phyloP scores from a whole-genome alignment of 2,888 invertebrate species.

The Phragmatobia fuliginosa region DNA sequence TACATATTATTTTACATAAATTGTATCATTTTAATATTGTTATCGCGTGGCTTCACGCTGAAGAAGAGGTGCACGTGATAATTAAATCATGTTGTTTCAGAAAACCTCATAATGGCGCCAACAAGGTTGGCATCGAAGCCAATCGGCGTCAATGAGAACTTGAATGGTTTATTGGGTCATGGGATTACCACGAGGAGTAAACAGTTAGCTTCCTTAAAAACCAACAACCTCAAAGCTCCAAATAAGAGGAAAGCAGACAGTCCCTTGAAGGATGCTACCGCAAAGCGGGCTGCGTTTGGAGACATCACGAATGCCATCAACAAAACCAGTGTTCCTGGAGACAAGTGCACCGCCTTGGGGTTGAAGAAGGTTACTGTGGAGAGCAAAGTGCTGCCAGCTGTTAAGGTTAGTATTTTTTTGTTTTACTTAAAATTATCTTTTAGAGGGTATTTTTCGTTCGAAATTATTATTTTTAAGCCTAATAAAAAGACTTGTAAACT shows the following conservation, averaged over 20 bases:
- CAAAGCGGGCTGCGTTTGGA: conserved; percentile 94
- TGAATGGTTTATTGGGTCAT: conserved; percentile 78
- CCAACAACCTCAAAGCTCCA: conserved; percentile 81
- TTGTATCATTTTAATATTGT: conserved; percentile 24
- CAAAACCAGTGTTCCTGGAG: conserved; percentile 72
- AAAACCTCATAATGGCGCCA: conserved; percentile 87
- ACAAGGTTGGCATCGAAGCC: conserved; percentile 86
- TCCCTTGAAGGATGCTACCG: conserved; percentile 90
- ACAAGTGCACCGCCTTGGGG: conserved; percentile 72
- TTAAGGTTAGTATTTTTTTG: conserved; percentile 71
- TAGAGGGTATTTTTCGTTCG: conserved; percentile 58
- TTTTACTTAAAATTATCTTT: conserved; percentile 26
- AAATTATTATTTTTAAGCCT: conserved; percentile 4
- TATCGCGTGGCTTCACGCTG: conserved; percentile 39
- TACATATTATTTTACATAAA: conserved; percentile 38
- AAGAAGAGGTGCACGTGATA: conserved; percentile 65
- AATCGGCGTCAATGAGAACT: conserved; percentile 79
- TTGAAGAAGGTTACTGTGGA: conserved; percentile 84
- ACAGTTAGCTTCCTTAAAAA: conserved; percentile 82
- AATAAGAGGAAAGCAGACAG: conserved; percentile 94
- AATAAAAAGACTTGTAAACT: not conserved
- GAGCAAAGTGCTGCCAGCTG: conserved; percentile 79
- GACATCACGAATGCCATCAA: conserved; percentile 92
- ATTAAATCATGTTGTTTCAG: conserved; percentile 66
- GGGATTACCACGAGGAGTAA: conserved; percentile 88